Evolutionary conservation across 1,140 invertebrate species (phyloP), one percentile per base, ranked within the genome.

Genomic region (Drosophila parvula): DNA sequence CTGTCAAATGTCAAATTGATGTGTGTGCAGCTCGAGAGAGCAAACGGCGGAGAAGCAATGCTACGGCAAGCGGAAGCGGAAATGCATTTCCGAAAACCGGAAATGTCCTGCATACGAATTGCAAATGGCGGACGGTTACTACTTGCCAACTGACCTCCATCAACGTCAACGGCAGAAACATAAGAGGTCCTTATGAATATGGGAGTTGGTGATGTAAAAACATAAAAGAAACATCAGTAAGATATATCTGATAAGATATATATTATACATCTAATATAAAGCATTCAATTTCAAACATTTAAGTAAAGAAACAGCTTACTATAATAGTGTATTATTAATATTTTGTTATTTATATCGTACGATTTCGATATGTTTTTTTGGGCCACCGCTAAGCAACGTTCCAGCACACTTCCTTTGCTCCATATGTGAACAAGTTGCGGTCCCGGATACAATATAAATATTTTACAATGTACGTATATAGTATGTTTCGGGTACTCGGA

Each of bases 11-110:
- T 68, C 56, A 89, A 78, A 89, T 83, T 77, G 78, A 77, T 79
- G 76, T 84, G 77, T 79, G 76, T 84, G 77, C 68, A 59, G 48
- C 45, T 38, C 34, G n/a, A 32, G 12, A 36, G 32, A 5, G 32
- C 50, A 10, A 16, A 16, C 8, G 30, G 12, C 7, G 18, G 16
- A 22, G 50, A 9, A 22, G 50, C 32, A 1, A 22, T 8, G 47
- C 34, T 27, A 4, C 18, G 51, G 18, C 18, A 55, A 22, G 51
- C 85, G 84, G 77, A 89, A 89, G 48, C 80, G 83, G 83, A 86
- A 89, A 89, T 86, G 80, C 80, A 86, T 80, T 86, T 86, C 65
- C 77, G 80, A 74, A 86, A 89, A 89, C 79, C 84, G 83, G 83
- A 86, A 84, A 80, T 89, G 83, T 83, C 74, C 74, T 67, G 60